phyloP scores from a whole-genome alignment of 1,140 invertebrate genomes.

The Heliothis subflexa region DNA sequence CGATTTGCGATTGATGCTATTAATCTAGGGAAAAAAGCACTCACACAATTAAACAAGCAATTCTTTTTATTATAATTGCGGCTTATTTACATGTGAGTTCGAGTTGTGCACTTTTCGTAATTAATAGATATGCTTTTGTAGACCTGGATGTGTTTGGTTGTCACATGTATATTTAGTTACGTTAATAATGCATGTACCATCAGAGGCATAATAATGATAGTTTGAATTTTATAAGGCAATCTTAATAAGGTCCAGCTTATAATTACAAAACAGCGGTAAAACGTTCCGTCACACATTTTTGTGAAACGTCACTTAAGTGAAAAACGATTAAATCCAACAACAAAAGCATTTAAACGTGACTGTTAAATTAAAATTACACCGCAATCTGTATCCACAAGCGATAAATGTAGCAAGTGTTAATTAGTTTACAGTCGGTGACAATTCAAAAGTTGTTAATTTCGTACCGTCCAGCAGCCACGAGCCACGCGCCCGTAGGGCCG shows the following conservation, averaged over 20 bases:
- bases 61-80: constrained; percentile 36
- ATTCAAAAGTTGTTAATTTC: constrained; percentile 56
- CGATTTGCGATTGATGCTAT: constrained; percentile 64
- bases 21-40: constrained; percentile 41
- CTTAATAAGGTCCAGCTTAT: neutral
- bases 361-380: constrained; percentile 38
- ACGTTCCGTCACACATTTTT: neutral
- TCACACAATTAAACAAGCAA: constrained; percentile 41
- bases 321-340: constrained; percentile 12
- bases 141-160: neutral
- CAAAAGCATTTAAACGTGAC: constrained; percentile 3
- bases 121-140: neutral
- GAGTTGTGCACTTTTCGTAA: constrained; percentile 10
- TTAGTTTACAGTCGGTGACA: constrained; percentile 51
- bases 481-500: constrained; percentile 45
- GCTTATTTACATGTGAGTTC: constrained; percentile 21
- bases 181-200: too few relatives aligned
- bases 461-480: constrained; percentile 37
- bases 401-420: constrained; percentile 51
- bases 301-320: constrained; percentile 2
- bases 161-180: neutral
- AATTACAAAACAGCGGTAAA: neutral
- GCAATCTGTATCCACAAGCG: constrained; percentile 35
- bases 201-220: neutral
- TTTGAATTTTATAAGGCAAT: neutral